Conservation (phyloP, 2,888 invertebrate genomes). For the Tuberolachnus salignus region DNA sequence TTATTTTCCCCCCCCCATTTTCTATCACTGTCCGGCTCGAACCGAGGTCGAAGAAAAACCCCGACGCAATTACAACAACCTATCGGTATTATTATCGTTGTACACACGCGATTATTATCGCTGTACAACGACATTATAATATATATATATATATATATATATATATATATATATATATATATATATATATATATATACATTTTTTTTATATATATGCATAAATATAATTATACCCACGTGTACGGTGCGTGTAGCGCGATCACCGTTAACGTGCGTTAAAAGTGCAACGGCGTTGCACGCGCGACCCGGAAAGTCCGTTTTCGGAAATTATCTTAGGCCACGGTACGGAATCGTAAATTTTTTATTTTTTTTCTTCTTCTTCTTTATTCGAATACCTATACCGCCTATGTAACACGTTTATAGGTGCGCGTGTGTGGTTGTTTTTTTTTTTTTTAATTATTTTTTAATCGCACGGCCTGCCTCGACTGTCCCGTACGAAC, state of each 20-base stretch:
- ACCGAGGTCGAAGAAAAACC: neutral
- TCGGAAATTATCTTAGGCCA: neutral
- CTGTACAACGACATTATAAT: too few relatives aligned
- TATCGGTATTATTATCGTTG: neutral
- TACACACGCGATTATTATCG: too few relatives aligned
- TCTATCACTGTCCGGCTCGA: too few relatives aligned
- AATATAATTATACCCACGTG: too few relatives aligned
- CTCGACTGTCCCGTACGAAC: too few relatives aligned
- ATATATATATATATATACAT: neutral
- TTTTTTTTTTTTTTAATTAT: too few relatives aligned
- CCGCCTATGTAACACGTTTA: too few relatives aligned
- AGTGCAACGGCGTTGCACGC: neutral
- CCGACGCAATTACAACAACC: constrained; percentile 6
- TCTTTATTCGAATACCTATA: too few relatives aligned
- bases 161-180: neutral
- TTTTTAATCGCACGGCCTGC: too few relatives aligned
- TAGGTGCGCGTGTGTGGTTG: too few relatives aligned
- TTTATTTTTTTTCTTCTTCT: too few relatives aligned
- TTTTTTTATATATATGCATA: neutral
- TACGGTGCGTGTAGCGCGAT: too few relatives aligned
- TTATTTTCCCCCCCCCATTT: neutral
- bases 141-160: neutral
- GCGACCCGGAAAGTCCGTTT: constrained; percentile 32
- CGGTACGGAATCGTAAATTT: neutral
- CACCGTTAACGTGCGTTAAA: neutral